phyloP scores from a whole-genome alignment of 37 sponge, comb jelly and placozoan species.

The Eunapius fragilis region DNA sequence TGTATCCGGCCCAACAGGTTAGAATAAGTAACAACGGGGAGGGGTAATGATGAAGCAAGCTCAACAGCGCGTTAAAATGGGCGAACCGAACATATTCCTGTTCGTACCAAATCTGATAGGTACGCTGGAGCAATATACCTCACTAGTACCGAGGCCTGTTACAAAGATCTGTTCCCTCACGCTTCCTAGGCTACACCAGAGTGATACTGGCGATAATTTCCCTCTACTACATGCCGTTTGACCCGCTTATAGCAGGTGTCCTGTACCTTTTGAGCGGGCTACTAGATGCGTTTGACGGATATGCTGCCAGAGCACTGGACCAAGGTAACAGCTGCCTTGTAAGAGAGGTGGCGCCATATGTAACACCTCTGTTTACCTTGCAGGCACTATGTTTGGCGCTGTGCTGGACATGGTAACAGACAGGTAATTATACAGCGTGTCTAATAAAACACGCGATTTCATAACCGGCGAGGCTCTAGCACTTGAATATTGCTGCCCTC shows the following conservation, averaged over 20 bases:
- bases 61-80: conserved; percentile 26
- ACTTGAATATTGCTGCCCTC: too few species aligned
- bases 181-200: conserved; percentile 70
- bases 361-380: not conserved
- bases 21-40: not conserved
- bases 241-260: conserved; percentile 23
- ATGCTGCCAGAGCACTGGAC: conserved; percentile 73
- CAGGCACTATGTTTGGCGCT: conserved; percentile 86
- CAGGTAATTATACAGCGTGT: conserved; percentile 50
- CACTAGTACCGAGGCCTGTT: not conserved
- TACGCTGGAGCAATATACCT: not conserved
- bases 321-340: conserved; percentile 40
- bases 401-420: conserved; percentile 96
- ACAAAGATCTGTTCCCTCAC: not conserved
- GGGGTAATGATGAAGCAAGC: not conserved
- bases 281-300: conserved; percentile 90
- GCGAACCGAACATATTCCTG: conserved; percentile 68
- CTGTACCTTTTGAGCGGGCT: conserved; percentile 67
- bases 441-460: not conserved
- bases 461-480: not conserved
- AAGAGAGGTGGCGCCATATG: too few species aligned
- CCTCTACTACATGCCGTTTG: conserved; percentile 81
- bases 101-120: conserved; percentile 88
- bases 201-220: conserved; percentile 60
- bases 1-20: too few species aligned